phyloP scores from a whole-genome alignment of 2,113 vertebrate species.

The Tor tambroides region DNA sequence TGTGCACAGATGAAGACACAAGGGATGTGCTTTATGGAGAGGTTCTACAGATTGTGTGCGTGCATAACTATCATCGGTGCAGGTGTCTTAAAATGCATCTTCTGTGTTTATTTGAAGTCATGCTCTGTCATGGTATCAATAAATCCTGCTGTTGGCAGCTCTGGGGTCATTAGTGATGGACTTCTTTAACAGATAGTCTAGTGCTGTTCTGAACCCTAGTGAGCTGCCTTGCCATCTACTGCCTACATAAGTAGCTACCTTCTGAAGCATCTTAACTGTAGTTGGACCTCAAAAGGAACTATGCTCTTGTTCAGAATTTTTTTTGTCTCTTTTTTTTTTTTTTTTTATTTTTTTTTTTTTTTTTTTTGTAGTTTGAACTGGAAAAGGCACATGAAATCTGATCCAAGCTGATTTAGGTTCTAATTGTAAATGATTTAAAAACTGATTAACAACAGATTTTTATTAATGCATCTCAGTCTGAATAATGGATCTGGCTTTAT shows the following conservation, averaged over 20 bases:
- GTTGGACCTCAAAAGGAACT: background rate
- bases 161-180: slow-evolving; percentile 20
- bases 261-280: background rate
- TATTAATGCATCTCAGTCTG: background rate
- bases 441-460: no score
- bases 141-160: background rate
- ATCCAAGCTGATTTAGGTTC: no score
- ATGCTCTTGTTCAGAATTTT: background rate
- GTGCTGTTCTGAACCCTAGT: background rate
- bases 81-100: background rate
- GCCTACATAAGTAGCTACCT: background rate
- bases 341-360: background rate
- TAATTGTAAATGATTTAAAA: no score
- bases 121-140: background rate
- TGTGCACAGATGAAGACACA: background rate
- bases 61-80: background rate
- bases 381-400: no score
- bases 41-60: background rate
- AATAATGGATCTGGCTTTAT: background rate
- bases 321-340: no score
- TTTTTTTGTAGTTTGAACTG: background rate
- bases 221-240: background rate
- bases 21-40: background rate
- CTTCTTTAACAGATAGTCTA: background rate
- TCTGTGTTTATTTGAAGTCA: slow-evolving; percentile 21